Base-by-base conservation (phyloP, 2,888 invertebrate species). In the Cheilosia urbana region DNA sequence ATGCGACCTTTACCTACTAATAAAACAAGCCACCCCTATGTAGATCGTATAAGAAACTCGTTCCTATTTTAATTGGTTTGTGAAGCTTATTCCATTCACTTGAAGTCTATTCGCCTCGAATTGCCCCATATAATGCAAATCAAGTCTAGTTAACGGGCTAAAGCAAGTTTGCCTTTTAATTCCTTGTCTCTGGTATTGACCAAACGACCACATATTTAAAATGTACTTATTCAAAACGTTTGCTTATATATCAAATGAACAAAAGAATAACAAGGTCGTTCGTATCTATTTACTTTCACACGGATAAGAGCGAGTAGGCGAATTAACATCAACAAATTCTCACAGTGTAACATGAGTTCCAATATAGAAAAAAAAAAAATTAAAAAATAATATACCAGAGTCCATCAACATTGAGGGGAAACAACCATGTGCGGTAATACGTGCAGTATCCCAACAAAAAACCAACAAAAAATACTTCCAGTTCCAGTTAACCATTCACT, bases 401-500 rank as follows among this genome's bases (percentile, higher is more conserved):
- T 45, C 58, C 37, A 76, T 65, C 76, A 58, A 58, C 1, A 49
- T n/a, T 49, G 72, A 57, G 66, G 66, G 40, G 40, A 66, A 30
- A 68, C 37, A 34, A 47, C 78, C 68, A 68, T 15, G 42, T 57
- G 69, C 62, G 40, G 37, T 72, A 72, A 53, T 72, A 71, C 1
- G 15, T 60, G 58, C 45, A 5, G 15, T 49, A 49, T 53, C 45
- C 60, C 53, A 53, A 13, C 34, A 53, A 45, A 57, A 34, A 37
- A 13, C 11, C 2, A 13, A 37, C 2, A 37, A 37, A 37, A 37
- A 34, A 53, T 11, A 37, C 45, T 83, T 83, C 83, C 83, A 83
- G 37, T 76, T 51, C 40, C 60, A 77, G 40, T 37, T 42, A 55
- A 63, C 63, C 79, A 79, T 84, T 84, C 79, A 79, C 83, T 84